Conservation (phyloP, 1,140 invertebrate genomes). For the Arctopsyche grandis region DNA sequence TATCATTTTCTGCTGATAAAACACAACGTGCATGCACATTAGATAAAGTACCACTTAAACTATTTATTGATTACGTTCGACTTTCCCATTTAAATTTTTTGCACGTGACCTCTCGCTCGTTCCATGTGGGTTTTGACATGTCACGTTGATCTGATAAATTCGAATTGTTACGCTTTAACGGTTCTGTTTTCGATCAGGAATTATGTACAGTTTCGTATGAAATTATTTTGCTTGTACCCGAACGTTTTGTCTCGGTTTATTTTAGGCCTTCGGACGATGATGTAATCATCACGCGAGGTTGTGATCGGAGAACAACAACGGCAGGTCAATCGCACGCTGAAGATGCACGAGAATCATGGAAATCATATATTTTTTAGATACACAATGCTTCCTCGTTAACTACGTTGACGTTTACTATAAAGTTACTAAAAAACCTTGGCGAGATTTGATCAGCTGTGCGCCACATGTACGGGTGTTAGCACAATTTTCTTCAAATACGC, state of each 20-base stretch:
- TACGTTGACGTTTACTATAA: too few relatives aligned
- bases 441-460: constrained; percentile 31
- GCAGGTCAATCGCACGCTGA: neutral
- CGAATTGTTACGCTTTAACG: neutral
- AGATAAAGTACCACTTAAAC: too few relatives aligned
- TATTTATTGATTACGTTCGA: too few relatives aligned
- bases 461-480: too few relatives aligned
- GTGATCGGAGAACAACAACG: neutral
- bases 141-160: constrained; percentile 18
- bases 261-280: constrained; percentile 9
- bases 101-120: neutral
- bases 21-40: too few relatives aligned
- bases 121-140: neutral
- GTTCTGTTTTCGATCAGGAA: neutral
- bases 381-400: too few relatives aligned
- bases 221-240: too few relatives aligned
- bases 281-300: constrained; percentile 9
- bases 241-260: neutral
- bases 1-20: too few relatives aligned
- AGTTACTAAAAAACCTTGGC: neutral
- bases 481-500: too few relatives aligned
- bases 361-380: too few relatives aligned
- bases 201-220: neutral
- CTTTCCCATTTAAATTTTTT: too few relatives aligned
- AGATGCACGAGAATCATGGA: neutral